These are phyloP conservation scores for Sebastes glaucus DNA, from an alignment of 2,797 vertebrate species.

Conservation along the genomic window DNA sequence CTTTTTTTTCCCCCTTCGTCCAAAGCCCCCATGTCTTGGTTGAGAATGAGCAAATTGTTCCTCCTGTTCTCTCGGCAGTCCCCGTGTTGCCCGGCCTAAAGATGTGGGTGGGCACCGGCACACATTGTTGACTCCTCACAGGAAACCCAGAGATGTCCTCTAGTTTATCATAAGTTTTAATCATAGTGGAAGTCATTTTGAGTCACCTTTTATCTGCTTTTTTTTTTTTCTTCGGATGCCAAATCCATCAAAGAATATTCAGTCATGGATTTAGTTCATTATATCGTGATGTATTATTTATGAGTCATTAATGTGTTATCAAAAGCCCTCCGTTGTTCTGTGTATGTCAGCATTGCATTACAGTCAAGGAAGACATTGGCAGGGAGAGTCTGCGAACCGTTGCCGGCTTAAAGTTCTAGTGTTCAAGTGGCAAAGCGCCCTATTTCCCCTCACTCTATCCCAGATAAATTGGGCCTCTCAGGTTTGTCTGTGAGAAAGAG, in stretches of 20 bases:
- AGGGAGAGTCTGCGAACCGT: slow-evolving; percentile 69
- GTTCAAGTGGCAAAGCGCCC: slow-evolving; percentile 81
- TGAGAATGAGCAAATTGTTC: slow-evolving; percentile 86
- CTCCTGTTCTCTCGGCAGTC: slow-evolving; percentile 70
- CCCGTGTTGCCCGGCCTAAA: slow-evolving; percentile 55
- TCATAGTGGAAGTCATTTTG: slow-evolving; percentile 15
- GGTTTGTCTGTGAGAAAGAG: slow-evolving; percentile 82
- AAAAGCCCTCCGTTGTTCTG: slow-evolving; percentile 47
- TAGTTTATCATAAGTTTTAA: neutral
- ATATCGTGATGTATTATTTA: slow-evolving; percentile 3
- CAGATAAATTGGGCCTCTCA: slow-evolving; percentile 81
- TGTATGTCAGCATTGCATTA: slow-evolving; percentile 67
- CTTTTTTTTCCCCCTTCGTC: slow-evolving; percentile 71
- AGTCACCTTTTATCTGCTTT: neutral
- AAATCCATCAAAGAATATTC: slow-evolving; percentile 1
- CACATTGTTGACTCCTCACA: slow-evolving; percentile 52
- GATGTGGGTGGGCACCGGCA: slow-evolving; percentile 73
- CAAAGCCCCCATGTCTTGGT: slow-evolving; percentile 78
- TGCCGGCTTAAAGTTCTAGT: slow-evolving; percentile 80
- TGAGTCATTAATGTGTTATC: slow-evolving; percentile 30
- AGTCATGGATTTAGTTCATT: neutral
- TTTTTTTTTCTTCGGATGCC: neutral
- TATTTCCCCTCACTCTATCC: slow-evolving; percentile 77
- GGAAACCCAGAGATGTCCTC: slow-evolving; percentile 42
- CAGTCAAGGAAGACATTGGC: slow-evolving; percentile 70